A percentile compares a stretch with the other conserved stretches of the same genome.
These are phyloP conservation scores for Dicranocentrus wangi DNA, from an alignment of 2,888 invertebrate species.

Conservation along the genomic window DNA sequence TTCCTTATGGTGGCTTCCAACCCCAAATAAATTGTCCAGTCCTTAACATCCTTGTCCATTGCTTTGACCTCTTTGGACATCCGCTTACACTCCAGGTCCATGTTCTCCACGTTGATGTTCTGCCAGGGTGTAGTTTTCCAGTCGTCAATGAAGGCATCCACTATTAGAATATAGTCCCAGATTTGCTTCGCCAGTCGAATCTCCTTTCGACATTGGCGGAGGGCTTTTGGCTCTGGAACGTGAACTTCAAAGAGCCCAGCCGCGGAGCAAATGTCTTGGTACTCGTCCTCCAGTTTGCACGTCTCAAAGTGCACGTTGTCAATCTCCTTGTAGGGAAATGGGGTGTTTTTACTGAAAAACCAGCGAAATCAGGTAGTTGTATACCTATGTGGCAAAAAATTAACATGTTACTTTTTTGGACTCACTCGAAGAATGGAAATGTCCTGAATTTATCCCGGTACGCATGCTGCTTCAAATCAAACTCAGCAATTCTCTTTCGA, in stretches of 20 bases:
- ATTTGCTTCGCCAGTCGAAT: slow-evolving; percentile 85
- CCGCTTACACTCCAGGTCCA: slow-evolving; percentile 98
- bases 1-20: slow-evolving; percentile 95
- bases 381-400: not conserved
- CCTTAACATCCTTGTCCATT: slow-evolving; percentile 95
- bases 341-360: slow-evolving; percentile 83
- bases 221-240: slow-evolving; percentile 93
- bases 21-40: slow-evolving; percentile 92
- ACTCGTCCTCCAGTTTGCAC: slow-evolving; percentile 86
- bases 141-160: slow-evolving; percentile 92
- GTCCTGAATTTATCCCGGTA: slow-evolving; percentile 88
- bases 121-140: slow-evolving; percentile 99
- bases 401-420: no score
- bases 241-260: slow-evolving; percentile 95
- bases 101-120: slow-evolving; percentile 97
- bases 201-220: slow-evolving; percentile 94
- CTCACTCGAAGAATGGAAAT: slow-evolving; percentile 76
- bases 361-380: slow-evolving; percentile 1
- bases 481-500: slow-evolving; percentile 87
- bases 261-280: slow-evolving; percentile 89
- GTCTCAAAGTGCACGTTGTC: slow-evolving; percentile 87
- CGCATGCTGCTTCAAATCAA: slow-evolving; percentile 87
- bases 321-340: slow-evolving; percentile 83
- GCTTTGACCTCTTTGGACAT: slow-evolving; percentile 95
- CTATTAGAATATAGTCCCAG: slow-evolving; percentile 95